Conservation (phyloP, 2,888 invertebrate genomes). For the Heliconius ethilla region DNA sequence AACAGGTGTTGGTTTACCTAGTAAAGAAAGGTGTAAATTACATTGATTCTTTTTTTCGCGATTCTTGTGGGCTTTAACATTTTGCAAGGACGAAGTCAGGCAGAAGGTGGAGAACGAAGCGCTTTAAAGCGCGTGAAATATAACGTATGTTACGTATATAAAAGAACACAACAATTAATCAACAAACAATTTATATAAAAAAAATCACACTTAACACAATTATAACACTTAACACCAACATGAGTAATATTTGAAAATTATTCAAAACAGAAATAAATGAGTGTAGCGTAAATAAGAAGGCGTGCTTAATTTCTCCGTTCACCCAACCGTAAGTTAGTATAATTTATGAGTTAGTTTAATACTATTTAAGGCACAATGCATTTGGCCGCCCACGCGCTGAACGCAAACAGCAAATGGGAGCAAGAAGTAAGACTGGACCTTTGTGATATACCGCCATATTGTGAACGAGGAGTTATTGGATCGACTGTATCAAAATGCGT, state of each 20-base stretch:
- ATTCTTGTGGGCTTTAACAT: too few species aligned
- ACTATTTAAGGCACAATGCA: slow-evolving; percentile 48
- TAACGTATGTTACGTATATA: too few species aligned
- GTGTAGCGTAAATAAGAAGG: slow-evolving; percentile 22
- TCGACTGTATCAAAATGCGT: slow-evolving; percentile 29
- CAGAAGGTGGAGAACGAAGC: too few species aligned
- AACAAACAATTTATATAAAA: too few species aligned
- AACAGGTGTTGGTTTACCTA: not conserved
- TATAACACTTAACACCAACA: not conserved
- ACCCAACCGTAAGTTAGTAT: slow-evolving; percentile 32
- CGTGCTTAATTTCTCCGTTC: slow-evolving; percentile 32
- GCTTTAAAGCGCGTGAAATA: too few species aligned
- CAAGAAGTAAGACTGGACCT: slow-evolving; percentile 33
- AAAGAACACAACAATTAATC: too few species aligned
- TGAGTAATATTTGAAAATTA: slow-evolving; percentile 1
- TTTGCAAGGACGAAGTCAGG: too few species aligned
- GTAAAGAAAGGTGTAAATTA: not conserved
- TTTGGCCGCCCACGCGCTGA: slow-evolving; percentile 42
- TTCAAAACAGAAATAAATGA: slow-evolving; percentile 5
- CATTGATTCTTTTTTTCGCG: too few species aligned
- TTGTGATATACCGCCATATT: slow-evolving; percentile 41
- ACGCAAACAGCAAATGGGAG: slow-evolving; percentile 35
- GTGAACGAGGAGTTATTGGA: slow-evolving; percentile 30
- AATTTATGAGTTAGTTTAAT: slow-evolving; percentile 46
- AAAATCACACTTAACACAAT: too few species aligned